These are phyloP conservation scores for Microctonus aethiopoides DNA, from an alignment of 2,888 invertebrate genomes.

Conservation along the genomic window DNA sequence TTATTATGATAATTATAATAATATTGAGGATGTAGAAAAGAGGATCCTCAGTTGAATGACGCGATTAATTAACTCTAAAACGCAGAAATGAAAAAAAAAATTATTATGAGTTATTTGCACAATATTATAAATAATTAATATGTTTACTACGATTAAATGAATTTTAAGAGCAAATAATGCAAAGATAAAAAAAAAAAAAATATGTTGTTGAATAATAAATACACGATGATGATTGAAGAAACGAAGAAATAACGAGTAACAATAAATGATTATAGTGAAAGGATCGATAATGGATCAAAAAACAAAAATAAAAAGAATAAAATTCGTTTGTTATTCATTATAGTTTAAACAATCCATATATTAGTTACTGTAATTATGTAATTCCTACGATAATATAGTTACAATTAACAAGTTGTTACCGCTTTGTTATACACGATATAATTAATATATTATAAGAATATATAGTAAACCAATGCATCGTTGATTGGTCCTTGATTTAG, in stretches of 20 bases:
- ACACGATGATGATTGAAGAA: conserved; percentile 33
- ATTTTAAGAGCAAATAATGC: conserved; percentile 59
- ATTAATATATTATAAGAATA: conserved; percentile 65
- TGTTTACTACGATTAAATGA: conserved; percentile 59
- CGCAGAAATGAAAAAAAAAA: conserved; percentile 49
- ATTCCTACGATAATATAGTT: conserved; percentile 65
- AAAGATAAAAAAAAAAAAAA: conserved; percentile 45
- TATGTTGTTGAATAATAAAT: conserved; percentile 47
- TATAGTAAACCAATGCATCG: conserved; percentile 58
- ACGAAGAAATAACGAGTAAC: conserved; percentile 44
- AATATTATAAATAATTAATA: conserved; percentile 64
- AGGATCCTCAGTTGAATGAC: conserved; percentile 53
- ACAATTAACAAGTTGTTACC: conserved; percentile 67
- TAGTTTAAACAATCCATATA: conserved; percentile 56
- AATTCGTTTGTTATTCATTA: conserved; percentile 42
- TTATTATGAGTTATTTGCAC: conserved; percentile 64
- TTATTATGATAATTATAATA: conserved; percentile 27
- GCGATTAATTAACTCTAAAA: conserved; percentile 56
- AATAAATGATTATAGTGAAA: conserved; percentile 50
- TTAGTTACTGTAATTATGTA: conserved; percentile 65
- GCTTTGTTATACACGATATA: conserved; percentile 67
- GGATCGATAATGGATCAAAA: conserved; percentile 53
- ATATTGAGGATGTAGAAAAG: conserved; percentile 40
- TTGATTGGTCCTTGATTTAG: conserved; percentile 63
- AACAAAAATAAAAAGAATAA: conserved; percentile 42